Evolutionary conservation across 2,113 vertebrate genomes (phyloP).

Genomic region (Psammodynastes pulverulentus): DNA sequence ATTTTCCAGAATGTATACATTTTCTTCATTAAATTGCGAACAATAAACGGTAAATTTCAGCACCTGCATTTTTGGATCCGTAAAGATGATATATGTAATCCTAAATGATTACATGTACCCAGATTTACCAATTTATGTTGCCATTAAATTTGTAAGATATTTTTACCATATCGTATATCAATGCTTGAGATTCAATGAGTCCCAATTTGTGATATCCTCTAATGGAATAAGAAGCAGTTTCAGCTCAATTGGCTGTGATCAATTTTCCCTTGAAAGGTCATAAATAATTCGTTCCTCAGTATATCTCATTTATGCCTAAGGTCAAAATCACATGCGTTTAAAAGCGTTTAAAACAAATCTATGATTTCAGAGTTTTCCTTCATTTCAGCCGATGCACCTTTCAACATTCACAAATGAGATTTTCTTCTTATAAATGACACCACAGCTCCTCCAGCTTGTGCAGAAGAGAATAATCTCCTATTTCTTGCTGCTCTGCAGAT

Average conservation of each 20-base stretch:
- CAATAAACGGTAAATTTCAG: conserved; percentile 49
- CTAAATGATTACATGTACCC: conserved; percentile 6
- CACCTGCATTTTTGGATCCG: conserved; percentile 39
- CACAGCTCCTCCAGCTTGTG: background rate
- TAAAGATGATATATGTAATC: conserved; percentile 28
- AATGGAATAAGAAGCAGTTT: background rate
- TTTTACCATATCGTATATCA: background rate
- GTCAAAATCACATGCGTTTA: background rate
- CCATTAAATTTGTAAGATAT: background rate
- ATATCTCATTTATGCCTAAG: background rate
- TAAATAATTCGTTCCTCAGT: background rate
- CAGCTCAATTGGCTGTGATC: background rate
- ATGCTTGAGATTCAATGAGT: background rate
- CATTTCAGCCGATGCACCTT: background rate
- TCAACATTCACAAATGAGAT: background rate
- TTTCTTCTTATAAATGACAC: background rate
- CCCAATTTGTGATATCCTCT: background rate
- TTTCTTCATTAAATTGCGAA: conserved; percentile 25
- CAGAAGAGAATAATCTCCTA: background rate
- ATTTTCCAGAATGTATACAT: conserved; percentile 33
- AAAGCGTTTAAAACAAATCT: background rate
- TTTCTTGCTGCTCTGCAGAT: background rate
- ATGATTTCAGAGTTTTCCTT: background rate
- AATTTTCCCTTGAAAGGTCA: background rate
- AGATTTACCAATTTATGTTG: conserved; percentile 6